Evolutionary conservation across 37 sponge, comb jelly and placozoan species (phyloP).

Genomic region (Beroe forskalii): DNA sequence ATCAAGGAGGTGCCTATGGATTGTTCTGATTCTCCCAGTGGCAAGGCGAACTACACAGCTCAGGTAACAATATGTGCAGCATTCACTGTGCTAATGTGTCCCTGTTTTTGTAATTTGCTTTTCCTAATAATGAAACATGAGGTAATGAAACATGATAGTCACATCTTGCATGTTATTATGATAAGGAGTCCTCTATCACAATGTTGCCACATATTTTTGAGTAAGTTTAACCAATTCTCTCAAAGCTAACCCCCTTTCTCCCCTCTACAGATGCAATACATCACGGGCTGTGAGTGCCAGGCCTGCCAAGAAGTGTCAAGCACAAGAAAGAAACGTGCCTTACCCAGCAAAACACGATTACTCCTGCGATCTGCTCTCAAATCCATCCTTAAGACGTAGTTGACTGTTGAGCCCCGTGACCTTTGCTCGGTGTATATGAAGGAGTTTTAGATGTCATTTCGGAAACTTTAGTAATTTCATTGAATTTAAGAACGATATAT

Average conservation of each 20-base stretch:
- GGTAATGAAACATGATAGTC: no score
- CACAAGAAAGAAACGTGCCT: conserved; percentile 26
- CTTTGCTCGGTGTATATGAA: not conserved
- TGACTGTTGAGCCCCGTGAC: not conserved
- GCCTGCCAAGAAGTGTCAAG: not conserved
- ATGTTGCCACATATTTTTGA: no score
- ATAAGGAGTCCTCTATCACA: no score
- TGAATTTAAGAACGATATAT: no score
- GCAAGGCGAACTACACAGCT: not conserved
- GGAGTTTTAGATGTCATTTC: not conserved
- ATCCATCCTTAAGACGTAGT: conserved; percentile 47
- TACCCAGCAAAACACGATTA: conserved; percentile 57
- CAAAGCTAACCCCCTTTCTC: not conserved
- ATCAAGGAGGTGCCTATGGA: conserved; percentile 30
- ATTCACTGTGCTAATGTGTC: no score
- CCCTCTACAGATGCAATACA: conserved; percentile 21
- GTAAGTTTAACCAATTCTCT: no score
- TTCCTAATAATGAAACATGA: no score
- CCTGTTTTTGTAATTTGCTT: no score
- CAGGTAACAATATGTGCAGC: not conserved
- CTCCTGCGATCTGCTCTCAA: conserved; percentile 57
- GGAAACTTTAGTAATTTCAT: not conserved
- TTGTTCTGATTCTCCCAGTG: not conserved
- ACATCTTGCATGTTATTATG: no score
- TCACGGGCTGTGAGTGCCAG: conserved; percentile 30